phyloP scores from a whole-genome alignment of 2,113 vertebrate species.

The Speoplatyrhinus poulsoni region DNA sequence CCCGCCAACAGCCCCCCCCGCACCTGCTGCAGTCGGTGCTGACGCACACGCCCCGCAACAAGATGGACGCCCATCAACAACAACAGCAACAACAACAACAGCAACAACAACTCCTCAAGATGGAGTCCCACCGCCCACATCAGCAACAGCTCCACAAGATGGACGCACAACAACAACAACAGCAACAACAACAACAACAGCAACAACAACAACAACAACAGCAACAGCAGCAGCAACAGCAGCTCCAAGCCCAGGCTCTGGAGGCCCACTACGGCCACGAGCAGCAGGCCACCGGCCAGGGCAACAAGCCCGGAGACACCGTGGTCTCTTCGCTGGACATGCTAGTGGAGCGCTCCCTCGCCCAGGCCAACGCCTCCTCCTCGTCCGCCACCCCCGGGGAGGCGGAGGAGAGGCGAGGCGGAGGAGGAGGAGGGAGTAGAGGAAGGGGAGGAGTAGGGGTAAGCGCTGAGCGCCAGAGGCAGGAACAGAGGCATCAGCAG shows the following conservation, averaged over 20 bases:
- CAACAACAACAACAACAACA: slow-evolving; percentile 46
- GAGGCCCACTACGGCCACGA: slow-evolving; percentile 83
- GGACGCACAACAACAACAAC: slow-evolving; percentile 59
- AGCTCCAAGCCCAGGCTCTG: slow-evolving; percentile 83
- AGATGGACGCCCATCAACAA: slow-evolving; percentile 63
- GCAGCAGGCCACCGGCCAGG: slow-evolving; percentile 74
- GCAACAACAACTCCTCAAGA: slow-evolving; percentile 47
- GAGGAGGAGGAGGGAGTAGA: slow-evolving; percentile 33
- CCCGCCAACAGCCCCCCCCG: slow-evolving; percentile 58
- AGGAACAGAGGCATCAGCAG: slow-evolving; percentile 38
- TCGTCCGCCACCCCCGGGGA: slow-evolving; percentile 60
- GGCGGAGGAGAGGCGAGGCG: slow-evolving; percentile 64
- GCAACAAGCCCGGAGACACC: slow-evolving; percentile 33
- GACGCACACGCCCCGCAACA: slow-evolving; percentile 85
- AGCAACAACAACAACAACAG: slow-evolving; percentile 49
- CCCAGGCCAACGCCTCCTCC: slow-evolving; percentile 51
- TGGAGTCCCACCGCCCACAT: slow-evolving; percentile 48
- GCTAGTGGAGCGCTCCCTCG: slow-evolving; percentile 78
- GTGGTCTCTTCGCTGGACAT: slow-evolving; percentile 81
- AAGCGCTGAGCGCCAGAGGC: slow-evolving; percentile 62
- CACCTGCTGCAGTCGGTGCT: slow-evolving; percentile 89
- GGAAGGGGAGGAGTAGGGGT: slow-evolving; percentile 56
- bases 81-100: slow-evolving; percentile 51
- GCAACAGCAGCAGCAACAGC: slow-evolving; percentile 80
- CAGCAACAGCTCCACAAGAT: slow-evolving; percentile 63